These are phyloP conservation scores for Drosophila kikkawai DNA, from an alignment of 1,140 invertebrate species.

Conservation along the genomic window DNA sequence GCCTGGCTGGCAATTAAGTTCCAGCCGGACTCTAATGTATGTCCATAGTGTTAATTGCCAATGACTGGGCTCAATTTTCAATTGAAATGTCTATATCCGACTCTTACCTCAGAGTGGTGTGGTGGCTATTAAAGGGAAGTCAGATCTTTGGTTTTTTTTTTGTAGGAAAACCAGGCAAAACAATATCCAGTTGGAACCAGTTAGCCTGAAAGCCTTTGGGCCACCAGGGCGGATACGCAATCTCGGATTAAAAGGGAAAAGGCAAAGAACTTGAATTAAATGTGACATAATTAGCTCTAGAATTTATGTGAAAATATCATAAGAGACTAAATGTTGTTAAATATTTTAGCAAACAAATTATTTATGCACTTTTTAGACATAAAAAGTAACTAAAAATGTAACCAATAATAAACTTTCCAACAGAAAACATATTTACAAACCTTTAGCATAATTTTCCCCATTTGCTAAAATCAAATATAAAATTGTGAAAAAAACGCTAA, in stretches of 20 bases:
- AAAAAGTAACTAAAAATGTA: background rate
- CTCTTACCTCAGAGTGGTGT: conserved; percentile 36
- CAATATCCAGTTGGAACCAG: conserved; percentile 39
- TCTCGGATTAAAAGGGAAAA: background rate
- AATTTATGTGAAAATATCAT: too few relatives aligned
- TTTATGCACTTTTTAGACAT: background rate
- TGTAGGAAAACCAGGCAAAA: conserved; percentile 16
- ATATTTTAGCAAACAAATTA: background rate
- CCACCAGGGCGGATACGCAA: conserved; percentile 13
- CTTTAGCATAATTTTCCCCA: background rate
- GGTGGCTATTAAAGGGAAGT: conserved; percentile 1
- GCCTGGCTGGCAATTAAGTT: conserved; percentile 47
- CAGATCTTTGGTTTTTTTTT: conserved; percentile 1
- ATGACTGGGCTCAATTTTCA: conserved; percentile 52
- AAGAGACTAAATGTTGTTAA: too few relatives aligned
- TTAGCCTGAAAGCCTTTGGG: conserved; percentile 1
- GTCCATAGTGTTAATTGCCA: conserved; percentile 60
- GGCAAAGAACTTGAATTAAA: background rate
- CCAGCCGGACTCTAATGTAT: conserved; percentile 40
- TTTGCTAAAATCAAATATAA: background rate
- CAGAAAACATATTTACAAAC: background rate
- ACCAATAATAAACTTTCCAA: background rate
- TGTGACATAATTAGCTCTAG: too few relatives aligned
- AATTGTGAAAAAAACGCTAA: conserved; percentile 11
- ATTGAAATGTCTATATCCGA: conserved; percentile 56